phyloP scores from a whole-genome alignment of 1,140 invertebrate genomes.

The Ostrea edulis region DNA sequence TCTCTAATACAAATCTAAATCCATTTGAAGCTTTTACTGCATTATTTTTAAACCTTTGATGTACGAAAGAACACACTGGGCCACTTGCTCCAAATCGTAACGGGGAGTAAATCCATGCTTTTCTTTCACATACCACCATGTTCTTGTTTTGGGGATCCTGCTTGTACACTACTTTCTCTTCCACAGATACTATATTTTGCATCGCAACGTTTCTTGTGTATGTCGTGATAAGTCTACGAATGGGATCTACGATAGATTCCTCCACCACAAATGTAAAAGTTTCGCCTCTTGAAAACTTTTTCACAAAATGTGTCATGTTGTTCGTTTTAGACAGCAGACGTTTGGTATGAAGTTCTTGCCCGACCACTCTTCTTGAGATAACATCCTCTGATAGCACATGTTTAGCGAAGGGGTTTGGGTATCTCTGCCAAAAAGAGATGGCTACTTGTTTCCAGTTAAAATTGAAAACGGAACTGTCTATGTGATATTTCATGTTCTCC shows the following conservation, averaged over 20 bases:
- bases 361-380: constrained; percentile 86
- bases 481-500: constrained; percentile 13
- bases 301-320: constrained; percentile 94
- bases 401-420: constrained; percentile 93
- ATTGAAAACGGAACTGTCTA: constrained; percentile 82
- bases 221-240: constrained; percentile 88
- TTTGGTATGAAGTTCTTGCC: constrained; percentile 88
- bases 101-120: constrained; percentile 90
- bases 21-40: constrained; percentile 89
- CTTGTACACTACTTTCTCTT: constrained; percentile 93
- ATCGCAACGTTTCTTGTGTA: constrained; percentile 94
- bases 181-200: constrained; percentile 89
- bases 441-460: constrained; percentile 95
- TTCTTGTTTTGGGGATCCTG: constrained; percentile 85
- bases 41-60: constrained; percentile 93
- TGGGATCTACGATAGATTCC: constrained; percentile 93
- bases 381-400: constrained; percentile 97
- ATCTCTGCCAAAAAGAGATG: constrained; percentile 92
- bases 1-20: constrained; percentile 83
- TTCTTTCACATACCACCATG: constrained; percentile 88
- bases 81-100: constrained; percentile 89
- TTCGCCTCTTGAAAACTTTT: constrained; percentile 87
- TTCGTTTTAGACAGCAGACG: constrained; percentile 95
- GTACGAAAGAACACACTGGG: constrained; percentile 92
- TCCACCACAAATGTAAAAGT: constrained; percentile 90